These are phyloP conservation scores for Aphelenchoides bicaudatus DNA, from an alignment of 2,888 invertebrate genomes.

Conservation along the genomic window DNA sequence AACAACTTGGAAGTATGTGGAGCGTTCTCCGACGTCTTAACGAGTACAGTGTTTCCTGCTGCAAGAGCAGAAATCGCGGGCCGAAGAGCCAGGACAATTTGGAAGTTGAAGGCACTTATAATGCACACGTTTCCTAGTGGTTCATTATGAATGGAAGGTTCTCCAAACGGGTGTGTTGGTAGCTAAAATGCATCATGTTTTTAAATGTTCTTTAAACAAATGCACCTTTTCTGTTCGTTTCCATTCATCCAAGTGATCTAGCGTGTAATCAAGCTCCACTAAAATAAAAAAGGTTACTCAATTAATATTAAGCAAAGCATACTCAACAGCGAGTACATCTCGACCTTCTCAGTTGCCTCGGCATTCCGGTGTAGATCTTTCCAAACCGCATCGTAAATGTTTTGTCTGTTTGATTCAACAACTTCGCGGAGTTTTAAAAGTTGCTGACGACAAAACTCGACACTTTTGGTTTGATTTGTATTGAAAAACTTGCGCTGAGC, in stretches of 20 bases:
- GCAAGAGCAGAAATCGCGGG: slow-evolving; percentile 33
- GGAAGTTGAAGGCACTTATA: too few species aligned
- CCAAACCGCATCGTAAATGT: slow-evolving; percentile 49
- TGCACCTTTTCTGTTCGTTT: slow-evolving; percentile 28
- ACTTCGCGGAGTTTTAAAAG: slow-evolving; percentile 40
- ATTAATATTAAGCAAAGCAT: too few species aligned
- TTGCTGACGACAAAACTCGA: slow-evolving; percentile 26
- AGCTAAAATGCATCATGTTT: too few species aligned
- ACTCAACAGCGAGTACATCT: too few species aligned
- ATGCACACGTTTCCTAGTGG: too few species aligned
- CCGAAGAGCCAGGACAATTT: slow-evolving; percentile 70
- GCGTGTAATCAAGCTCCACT: slow-evolving; percentile 38
- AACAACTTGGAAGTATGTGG: slow-evolving; percentile 72
- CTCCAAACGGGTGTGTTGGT: too few species aligned
- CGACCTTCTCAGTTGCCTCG: too few species aligned
- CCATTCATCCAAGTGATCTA: slow-evolving; percentile 39
- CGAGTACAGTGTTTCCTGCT: slow-evolving; percentile 74
- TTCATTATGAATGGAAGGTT: too few species aligned
- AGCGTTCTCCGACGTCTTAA: slow-evolving; percentile 88
- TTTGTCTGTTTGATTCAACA: too few species aligned
- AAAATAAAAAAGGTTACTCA: slow-evolving; percentile 26
- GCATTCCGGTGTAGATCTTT: slow-evolving; percentile 44
- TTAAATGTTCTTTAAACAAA: too few species aligned
- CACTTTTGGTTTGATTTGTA: slow-evolving; percentile 32
- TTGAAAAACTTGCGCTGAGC: slow-evolving; percentile 44